Percentiles rank a stretch among this genome's conserved stretches.
These are phyloP conservation scores for Scylla paramamosain DNA, from an alignment of 1,140 invertebrate species.

Conservation along the genomic window DNA sequence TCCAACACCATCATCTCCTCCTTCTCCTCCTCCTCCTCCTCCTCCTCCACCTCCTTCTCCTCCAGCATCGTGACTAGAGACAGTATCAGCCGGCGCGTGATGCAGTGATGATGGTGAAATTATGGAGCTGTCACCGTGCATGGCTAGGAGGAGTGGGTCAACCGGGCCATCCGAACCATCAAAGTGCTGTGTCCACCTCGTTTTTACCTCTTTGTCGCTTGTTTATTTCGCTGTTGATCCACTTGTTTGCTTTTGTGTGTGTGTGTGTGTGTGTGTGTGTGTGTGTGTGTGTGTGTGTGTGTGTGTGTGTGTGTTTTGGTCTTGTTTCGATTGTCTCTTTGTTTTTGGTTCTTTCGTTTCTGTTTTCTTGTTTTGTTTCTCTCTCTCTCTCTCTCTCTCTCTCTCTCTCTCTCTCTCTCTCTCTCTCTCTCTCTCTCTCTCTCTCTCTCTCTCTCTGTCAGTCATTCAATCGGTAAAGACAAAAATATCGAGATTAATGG, in stretches of 20 bases:
- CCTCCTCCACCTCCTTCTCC: constrained; percentile 23
- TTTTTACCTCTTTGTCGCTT: no score
- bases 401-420: constrained; percentile 19
- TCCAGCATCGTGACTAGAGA: constrained; percentile 9
- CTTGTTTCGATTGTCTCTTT: neutral
- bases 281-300: neutral
- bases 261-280: neutral
- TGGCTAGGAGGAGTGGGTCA: neutral
- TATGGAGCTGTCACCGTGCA: neutral
- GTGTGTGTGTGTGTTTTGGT: constrained; percentile 24
- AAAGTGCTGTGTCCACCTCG: no score
- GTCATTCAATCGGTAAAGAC: neutral
- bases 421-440: constrained; percentile 20
- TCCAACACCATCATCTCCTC: neutral
- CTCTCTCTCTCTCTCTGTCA: neutral
- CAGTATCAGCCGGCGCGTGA: neutral
- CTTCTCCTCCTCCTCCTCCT: neutral
- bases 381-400: constrained; percentile 16
- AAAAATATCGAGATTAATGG: neutral
- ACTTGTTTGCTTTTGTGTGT: neutral
- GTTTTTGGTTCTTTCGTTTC: neutral
- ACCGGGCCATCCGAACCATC: neutral
- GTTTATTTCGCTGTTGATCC: no score
- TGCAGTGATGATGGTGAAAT: neutral
- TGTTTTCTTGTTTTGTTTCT: no score